phyloP scores from a whole-genome alignment of 2,113 vertebrate genomes.

The Apeltes quadracus region DNA sequence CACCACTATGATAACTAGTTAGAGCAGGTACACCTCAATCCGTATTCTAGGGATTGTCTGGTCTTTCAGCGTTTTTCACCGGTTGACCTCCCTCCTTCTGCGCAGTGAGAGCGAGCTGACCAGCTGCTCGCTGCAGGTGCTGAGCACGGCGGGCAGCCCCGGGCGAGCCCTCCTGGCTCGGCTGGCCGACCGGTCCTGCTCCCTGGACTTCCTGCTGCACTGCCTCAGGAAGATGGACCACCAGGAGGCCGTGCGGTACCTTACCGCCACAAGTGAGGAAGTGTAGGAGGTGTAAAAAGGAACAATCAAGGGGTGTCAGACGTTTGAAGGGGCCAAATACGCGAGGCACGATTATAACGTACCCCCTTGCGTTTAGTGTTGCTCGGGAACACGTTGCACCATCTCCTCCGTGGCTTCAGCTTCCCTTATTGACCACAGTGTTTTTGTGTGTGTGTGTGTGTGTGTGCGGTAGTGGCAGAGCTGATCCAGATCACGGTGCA shows the following conservation, averaged over 20 bases:
- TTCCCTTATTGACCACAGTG: background rate
- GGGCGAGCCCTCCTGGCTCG: constrained; percentile 78
- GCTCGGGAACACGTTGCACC: background rate
- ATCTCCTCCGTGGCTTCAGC: background rate
- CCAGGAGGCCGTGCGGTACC: constrained; percentile 76
- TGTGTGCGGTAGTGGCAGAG: constrained; percentile 63
- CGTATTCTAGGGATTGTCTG: background rate
- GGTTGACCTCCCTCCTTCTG: background rate
- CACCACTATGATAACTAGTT: background rate
- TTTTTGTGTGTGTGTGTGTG: constrained; percentile 3
- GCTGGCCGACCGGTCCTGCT: constrained; percentile 81
- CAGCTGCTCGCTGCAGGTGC: constrained; percentile 85
- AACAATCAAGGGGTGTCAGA: background rate
- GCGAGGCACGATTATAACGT: too few species aligned
- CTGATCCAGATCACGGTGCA: constrained; percentile 79
- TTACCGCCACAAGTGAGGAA: constrained; percentile 73
- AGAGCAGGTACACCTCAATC: background rate
- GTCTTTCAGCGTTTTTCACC: too few species aligned
- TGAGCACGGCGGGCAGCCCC: constrained; percentile 83
- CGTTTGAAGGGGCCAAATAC: too few species aligned
- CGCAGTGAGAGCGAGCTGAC: constrained; percentile 84
- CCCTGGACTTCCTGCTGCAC: constrained; percentile 79
- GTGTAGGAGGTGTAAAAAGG: too few species aligned
- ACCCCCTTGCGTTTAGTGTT: background rate
- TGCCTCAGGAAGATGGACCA: constrained; percentile 85